Evolutionary conservation across 2,113 vertebrate species (phyloP), one percentile per base, ranked within the genome.

Genomic region (Apaloderma vittatum): DNA sequence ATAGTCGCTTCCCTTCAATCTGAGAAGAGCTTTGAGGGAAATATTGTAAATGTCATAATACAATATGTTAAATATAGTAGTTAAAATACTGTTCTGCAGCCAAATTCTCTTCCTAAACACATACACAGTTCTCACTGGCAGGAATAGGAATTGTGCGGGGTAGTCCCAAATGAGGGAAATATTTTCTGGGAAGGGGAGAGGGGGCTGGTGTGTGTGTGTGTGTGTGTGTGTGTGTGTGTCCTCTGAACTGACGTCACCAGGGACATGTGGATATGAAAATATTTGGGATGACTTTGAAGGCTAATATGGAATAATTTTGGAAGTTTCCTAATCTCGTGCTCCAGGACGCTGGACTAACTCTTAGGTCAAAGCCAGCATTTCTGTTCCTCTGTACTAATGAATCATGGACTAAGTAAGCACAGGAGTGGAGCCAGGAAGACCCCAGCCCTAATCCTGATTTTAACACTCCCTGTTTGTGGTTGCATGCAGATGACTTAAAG

Each of bases 21-120:
- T 96, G 95, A 97, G 96, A 96, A 94, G 95, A 97, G 97, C 96
- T 97, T 97, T 97, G 85, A 82, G 96, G 96, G 94, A 98, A 97
- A 97, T 97, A 98, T 96, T 97, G 95, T 96, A 96, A 97, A 97
- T 98, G 96, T 98, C 97, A 97, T 92, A 96, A 97, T 97, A 97
- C 97, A 97, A 97, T 97, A 97, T 97, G 96, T 96, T 97, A 97
- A 98, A 97, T 95, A 96, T 93, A 93, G 93, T 96, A 93, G 93
- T 94, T 97, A 94, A 97, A 97, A 96, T 96, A 96, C 91, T 91
- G 89, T 82, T 97, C 86, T 45, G 76, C 95, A 97, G 95, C 96
- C 97, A 97, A 96, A 94, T 96, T 90, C 84, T 80, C 86, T 68
- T 94, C 85, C 92, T 73, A 92, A 88, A 54, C 20, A 4, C 91